Base-by-base conservation (phyloP, 2,888 invertebrate species). In the Hybos culiciformis region DNA sequence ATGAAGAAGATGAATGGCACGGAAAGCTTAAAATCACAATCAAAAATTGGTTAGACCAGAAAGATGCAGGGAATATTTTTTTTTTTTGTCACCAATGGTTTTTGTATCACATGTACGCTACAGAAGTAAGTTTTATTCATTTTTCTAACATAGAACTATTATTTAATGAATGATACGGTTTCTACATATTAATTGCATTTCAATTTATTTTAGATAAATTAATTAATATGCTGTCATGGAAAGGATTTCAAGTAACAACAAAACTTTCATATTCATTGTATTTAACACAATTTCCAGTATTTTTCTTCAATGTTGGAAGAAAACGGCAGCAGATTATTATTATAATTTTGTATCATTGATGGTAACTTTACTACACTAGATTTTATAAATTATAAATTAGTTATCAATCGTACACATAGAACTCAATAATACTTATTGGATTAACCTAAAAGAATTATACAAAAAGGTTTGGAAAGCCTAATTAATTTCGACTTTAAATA, bases 201-300 rank as follows among this genome's bases (percentile, higher is more conserved):
- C n/a, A n/a, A n/a, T 31, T n/a, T 45, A 39, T 64, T 67, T 3
- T 51, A 78, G 78, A 72, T 53, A 61, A 66, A 50, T 46, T 78
- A 4, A 73, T 72, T 12, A 59, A 61, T 46, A 47, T 76, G 32
- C 70, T 77, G 39, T 70, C 75, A 8, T 74, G 74, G 72, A 71
- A 65, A 51, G 71, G 75, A 37, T 80, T 78, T 55, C 66, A 74
- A 50, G 63, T 80, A 8, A 73, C 75, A 53, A 80, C 80, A 9
- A 74, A 77, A 55, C 65, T 80, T n/a, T 79, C 80, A 26, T 81
- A 81, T 56, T 75, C 78, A 24, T 69, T 80, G 41, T 81, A 81
- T 55, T 62, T 81, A 46, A 78, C 78, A 20, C 80, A 81, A 57
- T 80, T 80, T 53, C 80, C 80, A 5, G 72, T 80, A 43, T 80